Conservation (phyloP, 2,797 vertebrate species). For the Okamejei kenojei region DNA sequence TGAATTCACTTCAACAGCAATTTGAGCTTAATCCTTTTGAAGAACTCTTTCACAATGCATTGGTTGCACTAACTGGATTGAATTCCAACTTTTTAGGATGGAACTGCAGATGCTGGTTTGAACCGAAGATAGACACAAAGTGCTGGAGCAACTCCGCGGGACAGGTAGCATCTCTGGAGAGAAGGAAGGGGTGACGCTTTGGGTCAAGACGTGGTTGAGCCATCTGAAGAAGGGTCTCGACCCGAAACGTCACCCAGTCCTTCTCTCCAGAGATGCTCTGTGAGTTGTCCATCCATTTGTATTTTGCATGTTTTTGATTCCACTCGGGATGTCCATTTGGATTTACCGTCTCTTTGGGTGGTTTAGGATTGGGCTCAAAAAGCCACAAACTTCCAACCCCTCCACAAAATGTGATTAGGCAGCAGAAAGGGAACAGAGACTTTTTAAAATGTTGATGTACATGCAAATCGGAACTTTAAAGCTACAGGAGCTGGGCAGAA, state of each 20-base stretch:
- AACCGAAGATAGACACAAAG: too few relatives aligned
- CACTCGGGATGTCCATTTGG: neutral
- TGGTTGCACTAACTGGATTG: neutral
- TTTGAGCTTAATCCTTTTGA: neutral
- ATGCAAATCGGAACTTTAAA: neutral
- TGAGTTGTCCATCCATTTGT: neutral
- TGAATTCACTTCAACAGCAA: neutral
- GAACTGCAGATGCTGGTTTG: too few relatives aligned
- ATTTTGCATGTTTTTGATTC: neutral
- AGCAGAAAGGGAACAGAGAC: neutral
- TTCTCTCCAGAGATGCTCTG: too few relatives aligned
- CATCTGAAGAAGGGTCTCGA: too few relatives aligned
- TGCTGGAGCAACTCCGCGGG: too few relatives aligned
- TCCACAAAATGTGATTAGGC: neutral
- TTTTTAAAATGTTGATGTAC: neutral
- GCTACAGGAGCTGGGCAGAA: neutral
- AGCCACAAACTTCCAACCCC: neutral
- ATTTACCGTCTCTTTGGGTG: neutral
- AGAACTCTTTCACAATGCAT: neutral
- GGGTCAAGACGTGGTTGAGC: too few relatives aligned
- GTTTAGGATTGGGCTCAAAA: neutral
- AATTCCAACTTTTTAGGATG: neutral
- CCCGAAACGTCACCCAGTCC: too few relatives aligned
- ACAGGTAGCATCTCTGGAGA: too few relatives aligned
- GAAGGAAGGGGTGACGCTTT: too few relatives aligned